phyloP scores from a whole-genome alignment of 2,888 invertebrate species.

The Trachelus iudaicus region DNA sequence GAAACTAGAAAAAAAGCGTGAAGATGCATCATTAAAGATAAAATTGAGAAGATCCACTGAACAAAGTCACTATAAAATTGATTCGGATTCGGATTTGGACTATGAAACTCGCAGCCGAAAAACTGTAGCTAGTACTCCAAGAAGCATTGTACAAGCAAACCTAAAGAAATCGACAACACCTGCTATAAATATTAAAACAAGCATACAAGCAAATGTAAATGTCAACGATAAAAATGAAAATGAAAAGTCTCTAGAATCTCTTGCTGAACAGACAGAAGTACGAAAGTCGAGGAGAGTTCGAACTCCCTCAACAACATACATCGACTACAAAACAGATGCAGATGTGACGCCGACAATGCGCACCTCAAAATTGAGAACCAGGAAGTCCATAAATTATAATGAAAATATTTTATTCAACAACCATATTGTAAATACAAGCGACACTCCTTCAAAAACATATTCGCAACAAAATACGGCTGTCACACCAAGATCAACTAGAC shows the following conservation, averaged over 20 bases:
- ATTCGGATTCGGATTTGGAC: constrained; percentile 28
- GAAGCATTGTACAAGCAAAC: not conserved
- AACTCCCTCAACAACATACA: not conserved
- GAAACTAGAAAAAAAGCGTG: constrained; percentile 16
- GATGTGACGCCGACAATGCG: not conserved
- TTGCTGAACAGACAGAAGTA: not conserved
- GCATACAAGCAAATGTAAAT: not conserved
- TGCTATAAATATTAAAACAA: not conserved
- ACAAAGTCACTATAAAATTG: constrained; percentile 46
- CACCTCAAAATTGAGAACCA: not conserved
- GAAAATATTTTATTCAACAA: not conserved
- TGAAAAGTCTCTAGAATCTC: not conserved
- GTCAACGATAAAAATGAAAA: not conserved
- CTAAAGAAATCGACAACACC: not conserved
- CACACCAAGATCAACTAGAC: constrained; percentile 9
- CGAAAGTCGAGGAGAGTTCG: not conserved
- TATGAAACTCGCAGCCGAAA: constrained; percentile 2
- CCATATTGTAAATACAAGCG: not conserved
- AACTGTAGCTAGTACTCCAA: not conserved
- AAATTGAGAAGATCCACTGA: constrained; percentile 46
- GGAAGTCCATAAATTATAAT: not conserved
- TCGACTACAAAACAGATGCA: not conserved
- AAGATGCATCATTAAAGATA: constrained; percentile 29
- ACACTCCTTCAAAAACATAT: not conserved
- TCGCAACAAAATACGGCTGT: not conserved